Conservation (phyloP, 2,888 invertebrate species). For the Chrysodeixis includens region DNA sequence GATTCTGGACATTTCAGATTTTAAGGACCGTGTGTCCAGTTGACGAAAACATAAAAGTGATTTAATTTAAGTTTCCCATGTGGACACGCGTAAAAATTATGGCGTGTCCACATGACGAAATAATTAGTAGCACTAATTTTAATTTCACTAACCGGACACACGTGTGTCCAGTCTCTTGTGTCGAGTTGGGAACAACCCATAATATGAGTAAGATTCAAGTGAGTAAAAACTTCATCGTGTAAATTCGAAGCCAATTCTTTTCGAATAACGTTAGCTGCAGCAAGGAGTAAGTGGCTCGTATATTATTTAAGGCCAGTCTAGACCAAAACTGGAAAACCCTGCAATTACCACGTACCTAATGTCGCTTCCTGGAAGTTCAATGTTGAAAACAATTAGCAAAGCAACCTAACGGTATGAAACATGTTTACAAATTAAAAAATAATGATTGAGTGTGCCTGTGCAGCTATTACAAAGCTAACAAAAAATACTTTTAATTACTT, state of each 20-base stretch:
- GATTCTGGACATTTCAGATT: no score
- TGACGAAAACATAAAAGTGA: no score
- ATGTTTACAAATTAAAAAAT: conserved; percentile 54
- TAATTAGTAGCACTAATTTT: no score
- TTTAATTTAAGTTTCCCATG: no score
- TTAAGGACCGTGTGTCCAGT: no score
- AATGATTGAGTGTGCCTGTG: conserved; percentile 54
- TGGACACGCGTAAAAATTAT: no score
- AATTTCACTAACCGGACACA: no score
- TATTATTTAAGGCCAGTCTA: conserved; percentile 21
- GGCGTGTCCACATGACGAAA: no score
- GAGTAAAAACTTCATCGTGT: neutral
- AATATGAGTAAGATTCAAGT: no score
- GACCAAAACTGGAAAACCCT: conserved; percentile 14
- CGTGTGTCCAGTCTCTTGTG: no score
- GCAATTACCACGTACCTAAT: conserved; percentile 8
- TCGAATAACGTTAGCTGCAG: neutral
- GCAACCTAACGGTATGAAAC: conserved; percentile 57
- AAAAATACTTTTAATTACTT: conserved; percentile 39
- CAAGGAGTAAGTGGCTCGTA: neutral
- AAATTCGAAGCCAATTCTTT: neutral
- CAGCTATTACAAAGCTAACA: conserved; percentile 35
- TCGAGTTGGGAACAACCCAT: no score
- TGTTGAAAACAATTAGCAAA: conserved; percentile 38
- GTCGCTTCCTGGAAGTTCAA: conserved; percentile 21